These are phyloP conservation scores for Halyomorpha halys DNA, from an alignment of 1,140 invertebrate species.

Conservation along the genomic window DNA sequence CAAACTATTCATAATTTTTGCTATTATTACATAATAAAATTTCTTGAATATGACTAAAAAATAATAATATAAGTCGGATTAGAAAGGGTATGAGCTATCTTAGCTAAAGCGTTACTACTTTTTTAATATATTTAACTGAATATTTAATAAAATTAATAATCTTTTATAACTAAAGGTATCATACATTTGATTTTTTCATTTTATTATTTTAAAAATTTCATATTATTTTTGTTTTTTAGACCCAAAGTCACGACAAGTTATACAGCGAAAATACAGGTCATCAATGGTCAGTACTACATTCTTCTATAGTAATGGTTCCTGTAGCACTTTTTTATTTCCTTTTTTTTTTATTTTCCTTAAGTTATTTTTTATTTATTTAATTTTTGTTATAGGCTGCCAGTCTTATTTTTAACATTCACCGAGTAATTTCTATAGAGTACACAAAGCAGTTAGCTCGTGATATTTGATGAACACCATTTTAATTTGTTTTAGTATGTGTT, in stretches of 20 bases:
- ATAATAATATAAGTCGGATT: no score
- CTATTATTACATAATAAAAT: no score
- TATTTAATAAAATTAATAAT: no score
- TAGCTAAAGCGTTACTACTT: no score
- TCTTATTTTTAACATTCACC: conserved; percentile 48
- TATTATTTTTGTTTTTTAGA: conserved; percentile 55
- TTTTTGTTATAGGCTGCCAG: conserved; percentile 43
- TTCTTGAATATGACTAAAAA: no score
- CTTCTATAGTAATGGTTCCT: not conserved
- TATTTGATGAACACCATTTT: conserved; percentile 13
- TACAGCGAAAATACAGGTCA: conserved; percentile 94
- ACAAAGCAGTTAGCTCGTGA: conserved; percentile 32
- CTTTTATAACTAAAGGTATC: not conserved
- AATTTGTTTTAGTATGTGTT: conserved; percentile 9
- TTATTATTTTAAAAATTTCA: not conserved
- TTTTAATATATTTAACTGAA: no score
- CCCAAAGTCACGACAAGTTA: conserved; percentile 92
- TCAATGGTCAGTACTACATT: conserved; percentile 74
- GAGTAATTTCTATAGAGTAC: conserved; percentile 47
- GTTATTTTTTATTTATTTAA: conserved; percentile 30
- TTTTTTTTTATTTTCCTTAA: conserved; percentile 30
- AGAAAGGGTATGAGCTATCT: no score
- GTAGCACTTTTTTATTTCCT: conserved; percentile 1
- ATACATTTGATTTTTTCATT: not conserved
- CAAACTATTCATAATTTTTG: no score